These are phyloP conservation scores for Cosmopolites sordidus DNA, from an alignment of 2,888 invertebrate species.

Conservation along the genomic window DNA sequence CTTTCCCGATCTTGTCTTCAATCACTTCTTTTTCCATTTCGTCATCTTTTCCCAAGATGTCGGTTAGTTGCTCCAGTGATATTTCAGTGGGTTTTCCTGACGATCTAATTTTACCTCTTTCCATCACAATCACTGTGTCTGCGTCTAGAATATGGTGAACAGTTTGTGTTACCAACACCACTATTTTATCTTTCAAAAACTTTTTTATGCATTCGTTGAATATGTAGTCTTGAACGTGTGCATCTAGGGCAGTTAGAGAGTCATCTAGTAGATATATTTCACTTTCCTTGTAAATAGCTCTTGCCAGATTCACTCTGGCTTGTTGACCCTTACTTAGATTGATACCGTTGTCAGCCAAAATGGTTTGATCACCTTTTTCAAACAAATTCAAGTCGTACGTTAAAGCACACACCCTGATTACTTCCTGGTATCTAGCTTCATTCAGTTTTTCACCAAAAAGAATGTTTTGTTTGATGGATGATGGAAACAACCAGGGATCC, in stretches of 20 bases:
- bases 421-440: slow-evolving; percentile 33
- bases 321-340: slow-evolving; percentile 76
- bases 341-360: slow-evolving; percentile 72
- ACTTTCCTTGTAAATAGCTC: slow-evolving; percentile 76
- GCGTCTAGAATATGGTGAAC: slow-evolving; percentile 56
- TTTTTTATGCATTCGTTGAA: slow-evolving; percentile 70
- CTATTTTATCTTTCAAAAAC: slow-evolving; percentile 60
- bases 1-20: slow-evolving; percentile 20
- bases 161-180: slow-evolving; percentile 71
- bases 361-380: slow-evolving; percentile 70
- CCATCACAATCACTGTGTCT: slow-evolving; percentile 32
- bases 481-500: slow-evolving; percentile 57
- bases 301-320: slow-evolving; percentile 78
- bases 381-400: slow-evolving; percentile 65
- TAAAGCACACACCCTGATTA: slow-evolving; percentile 60
- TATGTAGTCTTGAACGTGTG: slow-evolving; percentile 71
- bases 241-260: slow-evolving; percentile 84
- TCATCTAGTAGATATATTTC: slow-evolving; percentile 84
- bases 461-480: slow-evolving; percentile 68
- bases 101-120: slow-evolving; percentile 52
- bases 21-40: slow-evolving; percentile 40
- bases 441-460: slow-evolving; percentile 63
- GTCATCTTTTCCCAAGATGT: slow-evolving; percentile 53
- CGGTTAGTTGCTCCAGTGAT: slow-evolving; percentile 63
- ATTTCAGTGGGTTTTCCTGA: slow-evolving; percentile 62